A percentile compares a stretch with the other conserved stretches of the same genome.
These are phyloP conservation scores for Drosophila bifasciata DNA, from an alignment of 1,140 invertebrate genomes.

Conservation along the genomic window DNA sequence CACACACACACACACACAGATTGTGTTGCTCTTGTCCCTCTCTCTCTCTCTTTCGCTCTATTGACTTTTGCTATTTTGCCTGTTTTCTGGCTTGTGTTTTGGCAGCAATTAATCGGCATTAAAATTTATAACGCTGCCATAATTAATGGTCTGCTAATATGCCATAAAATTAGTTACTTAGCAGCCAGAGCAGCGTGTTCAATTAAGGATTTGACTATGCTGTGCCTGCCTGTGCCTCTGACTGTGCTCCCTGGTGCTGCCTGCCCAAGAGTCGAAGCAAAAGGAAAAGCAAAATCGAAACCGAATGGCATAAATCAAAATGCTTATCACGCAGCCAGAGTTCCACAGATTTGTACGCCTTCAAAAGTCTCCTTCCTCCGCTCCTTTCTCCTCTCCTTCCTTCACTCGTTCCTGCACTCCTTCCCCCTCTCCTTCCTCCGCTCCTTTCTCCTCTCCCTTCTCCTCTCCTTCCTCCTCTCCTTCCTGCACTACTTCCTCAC, in stretches of 20 bases:
- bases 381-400: too few species aligned
- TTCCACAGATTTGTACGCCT: constrained; percentile 36
- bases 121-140: constrained; percentile 77
- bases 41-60: neutral
- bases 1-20: constrained; percentile 44
- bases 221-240: too few species aligned
- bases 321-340: constrained; percentile 74
- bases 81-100: constrained; percentile 78
- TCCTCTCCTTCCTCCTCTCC: too few species aligned
- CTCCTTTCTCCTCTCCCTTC: too few species aligned
- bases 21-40: constrained; percentile 15
- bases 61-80: constrained; percentile 41
- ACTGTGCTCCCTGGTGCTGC: too few species aligned
- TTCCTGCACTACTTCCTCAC: too few species aligned
- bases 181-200: constrained; percentile 60
- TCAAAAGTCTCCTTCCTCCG: too few species aligned
- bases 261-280: neutral
- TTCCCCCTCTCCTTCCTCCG: too few species aligned
- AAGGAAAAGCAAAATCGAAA: too few species aligned
- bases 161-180: constrained; percentile 81
- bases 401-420: too few species aligned
- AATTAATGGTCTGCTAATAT: constrained; percentile 81
- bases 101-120: constrained; percentile 82
- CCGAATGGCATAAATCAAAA: constrained; percentile 73
- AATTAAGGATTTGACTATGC: constrained; percentile 76